These are phyloP conservation scores for Mionectes macconnelli DNA, from an alignment of 2,113 vertebrate genomes.

Conservation along the genomic window DNA sequence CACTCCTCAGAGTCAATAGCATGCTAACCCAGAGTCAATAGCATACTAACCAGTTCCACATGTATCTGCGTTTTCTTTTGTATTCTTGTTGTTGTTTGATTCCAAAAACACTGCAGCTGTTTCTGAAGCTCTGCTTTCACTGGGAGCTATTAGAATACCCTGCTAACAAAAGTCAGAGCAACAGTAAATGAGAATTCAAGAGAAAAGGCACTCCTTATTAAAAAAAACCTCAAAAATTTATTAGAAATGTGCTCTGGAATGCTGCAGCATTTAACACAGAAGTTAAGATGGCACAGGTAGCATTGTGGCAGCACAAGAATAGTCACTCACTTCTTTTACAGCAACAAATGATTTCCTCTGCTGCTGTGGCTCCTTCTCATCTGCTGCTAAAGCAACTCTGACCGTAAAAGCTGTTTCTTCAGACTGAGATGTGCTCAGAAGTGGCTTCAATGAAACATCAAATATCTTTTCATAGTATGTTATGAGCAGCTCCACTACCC, in stretches of 20 bases:
- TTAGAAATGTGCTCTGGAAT: background rate
- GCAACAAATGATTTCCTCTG: conserved; percentile 81
- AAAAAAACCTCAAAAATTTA: background rate
- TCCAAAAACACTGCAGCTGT: conserved; percentile 54
- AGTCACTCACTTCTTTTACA: conserved; percentile 86
- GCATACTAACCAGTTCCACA: conserved; percentile 67
- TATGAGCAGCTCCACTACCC: conserved; percentile 91
- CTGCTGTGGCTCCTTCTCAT: conserved; percentile 81
- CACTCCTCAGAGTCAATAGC: background rate
- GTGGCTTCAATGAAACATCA: conserved; percentile 81
- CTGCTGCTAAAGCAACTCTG: conserved; percentile 65
- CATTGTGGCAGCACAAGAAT: background rate
- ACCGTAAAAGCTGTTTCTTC: conserved; percentile 52
- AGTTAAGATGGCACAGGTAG: background rate
- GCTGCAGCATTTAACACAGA: background rate
- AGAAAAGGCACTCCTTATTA: background rate
- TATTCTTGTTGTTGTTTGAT: conserved; percentile 48
- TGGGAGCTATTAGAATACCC: conserved; percentile 50
- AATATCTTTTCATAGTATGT: conserved; percentile 91
- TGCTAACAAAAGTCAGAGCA: conserved; percentile 52
- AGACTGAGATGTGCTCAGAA: conserved; percentile 46
- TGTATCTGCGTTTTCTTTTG: conserved; percentile 40
- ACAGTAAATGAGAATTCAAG: conserved; percentile 25
- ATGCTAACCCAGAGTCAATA: conserved; percentile 56
- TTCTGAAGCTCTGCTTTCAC: conserved; percentile 69